Base-by-base conservation (phyloP, 1,140 invertebrate species). In the Philopotamus ludificatus region DNA sequence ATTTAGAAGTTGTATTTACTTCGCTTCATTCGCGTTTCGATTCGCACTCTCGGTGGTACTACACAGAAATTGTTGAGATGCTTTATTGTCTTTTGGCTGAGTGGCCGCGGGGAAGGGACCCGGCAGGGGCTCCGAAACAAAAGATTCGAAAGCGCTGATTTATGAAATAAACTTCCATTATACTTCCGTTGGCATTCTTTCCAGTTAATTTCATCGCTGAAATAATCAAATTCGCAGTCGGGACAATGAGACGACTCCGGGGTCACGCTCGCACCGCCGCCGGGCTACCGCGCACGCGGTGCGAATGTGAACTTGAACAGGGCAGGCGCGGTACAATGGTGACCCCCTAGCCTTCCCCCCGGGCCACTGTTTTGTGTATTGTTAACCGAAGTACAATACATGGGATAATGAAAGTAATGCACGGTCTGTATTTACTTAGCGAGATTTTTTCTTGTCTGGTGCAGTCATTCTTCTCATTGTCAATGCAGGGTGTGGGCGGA, bases 141-240 rank as follows among this genome's bases (percentile, higher is more conserved):
- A 60, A 60, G 57, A 49, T 60, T 25, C 23, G 42, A 60, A 60
- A 60, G 57, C 57, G 44, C 57, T 60, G 57, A 60, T 60, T 60
- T 60, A 60, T 60, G 57, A 60, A 60, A 60, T 60, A 60, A 60
- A 60, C 57, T 47, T 60, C 57, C 42, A 60, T 60, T 60, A 60
- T 60, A 57, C 54, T 57, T 60, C 18, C 57, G 57, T 16, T 21
- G 57, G 57, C 57, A 60, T 60, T 60, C 57, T 60, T 60, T 60
- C 57, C 57, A 60, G 57, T 60, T 60, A 60, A 60, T 60, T 60
- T 60, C 57, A 41, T 26, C 57, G 57, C n/a, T 1, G 26, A 54
- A 39, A 60, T 60, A 60, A 60, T 60, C 57, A 60, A 60, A 60
- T 60, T 60, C 22, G 41, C 7, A 20, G 44, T 20, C 18, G 55